phyloP scores from a whole-genome alignment of 2,888 invertebrate species.

The Drosophila multiciliata region DNA sequence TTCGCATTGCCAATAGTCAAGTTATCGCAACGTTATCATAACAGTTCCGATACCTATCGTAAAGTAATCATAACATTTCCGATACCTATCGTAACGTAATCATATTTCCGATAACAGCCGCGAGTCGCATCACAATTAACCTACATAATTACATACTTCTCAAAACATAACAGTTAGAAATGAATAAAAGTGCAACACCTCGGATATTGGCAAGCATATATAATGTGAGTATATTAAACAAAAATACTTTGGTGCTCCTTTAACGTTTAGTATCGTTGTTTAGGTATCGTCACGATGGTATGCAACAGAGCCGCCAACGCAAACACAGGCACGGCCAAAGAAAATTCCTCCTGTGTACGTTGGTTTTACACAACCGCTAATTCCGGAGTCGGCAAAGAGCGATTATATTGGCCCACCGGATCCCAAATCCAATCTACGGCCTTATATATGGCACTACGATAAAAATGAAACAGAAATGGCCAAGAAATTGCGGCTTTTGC shows the following conservation, averaged over 20 bases:
- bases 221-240: constrained; percentile 37
- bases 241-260: not conserved
- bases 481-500: constrained; percentile 87
- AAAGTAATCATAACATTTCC: constrained; percentile 1
- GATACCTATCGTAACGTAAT: constrained; percentile 14
- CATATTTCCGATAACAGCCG: constrained; percentile 18
- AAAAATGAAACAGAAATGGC: constrained; percentile 89
- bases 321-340: constrained; percentile 23
- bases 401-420: constrained; percentile 89
- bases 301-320: constrained; percentile 31
- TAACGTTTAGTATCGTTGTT: not conserved
- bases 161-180: constrained; percentile 30
- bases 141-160: too few relatives aligned
- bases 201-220: constrained; percentile 29
- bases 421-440: constrained; percentile 91
- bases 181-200: constrained; percentile 35
- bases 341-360: constrained; percentile 42
- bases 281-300: constrained; percentile 38
- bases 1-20: constrained; percentile 11
- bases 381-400: constrained; percentile 67
- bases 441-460: constrained; percentile 88
- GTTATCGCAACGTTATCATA: constrained; percentile 9
- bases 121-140: constrained; percentile 13
- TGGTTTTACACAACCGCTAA: constrained; percentile 75
- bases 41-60: too few relatives aligned